phyloP scores from a whole-genome alignment of 2,113 vertebrate genomes.

The Mobula hypostoma region DNA sequence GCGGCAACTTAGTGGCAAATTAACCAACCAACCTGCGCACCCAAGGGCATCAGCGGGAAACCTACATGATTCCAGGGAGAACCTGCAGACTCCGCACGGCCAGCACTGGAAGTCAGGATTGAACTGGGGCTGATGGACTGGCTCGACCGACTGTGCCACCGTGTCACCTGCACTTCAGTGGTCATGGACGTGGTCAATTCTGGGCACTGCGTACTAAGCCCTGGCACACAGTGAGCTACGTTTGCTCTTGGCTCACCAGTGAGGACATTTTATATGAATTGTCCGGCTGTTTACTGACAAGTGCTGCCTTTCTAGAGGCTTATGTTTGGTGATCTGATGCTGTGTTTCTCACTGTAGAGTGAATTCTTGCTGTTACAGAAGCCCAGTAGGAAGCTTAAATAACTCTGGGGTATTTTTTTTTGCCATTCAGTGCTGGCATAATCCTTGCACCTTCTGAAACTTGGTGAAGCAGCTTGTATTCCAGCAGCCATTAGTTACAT shows the following conservation, averaged over 20 bases:
- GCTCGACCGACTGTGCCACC: no score
- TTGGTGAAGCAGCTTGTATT: not conserved
- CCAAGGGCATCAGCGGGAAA: no score
- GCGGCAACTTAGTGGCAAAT: no score
- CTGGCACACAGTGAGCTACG: not conserved
- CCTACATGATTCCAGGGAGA: no score
- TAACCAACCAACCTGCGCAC: no score
- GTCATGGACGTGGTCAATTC: not conserved
- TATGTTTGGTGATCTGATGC: not conserved
- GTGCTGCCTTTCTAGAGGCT: not conserved
- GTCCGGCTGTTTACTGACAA: not conserved
- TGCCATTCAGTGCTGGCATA: not conserved
- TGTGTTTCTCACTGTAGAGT: not conserved
- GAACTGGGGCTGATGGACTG: no score
- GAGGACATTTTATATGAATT: not conserved
- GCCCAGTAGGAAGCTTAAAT: not conserved
- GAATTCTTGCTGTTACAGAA: not conserved
- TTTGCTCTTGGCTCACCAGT: not conserved
- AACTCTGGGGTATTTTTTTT: not conserved
- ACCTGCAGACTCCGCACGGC: no score
- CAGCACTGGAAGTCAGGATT: no score
- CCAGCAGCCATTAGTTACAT: not conserved
- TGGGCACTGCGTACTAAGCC: not conserved
- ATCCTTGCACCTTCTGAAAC: not conserved
- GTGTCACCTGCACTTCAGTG: not conserved